phyloP scores from a whole-genome alignment of 2,797 vertebrate genomes.

The Simalia tracyae region DNA sequence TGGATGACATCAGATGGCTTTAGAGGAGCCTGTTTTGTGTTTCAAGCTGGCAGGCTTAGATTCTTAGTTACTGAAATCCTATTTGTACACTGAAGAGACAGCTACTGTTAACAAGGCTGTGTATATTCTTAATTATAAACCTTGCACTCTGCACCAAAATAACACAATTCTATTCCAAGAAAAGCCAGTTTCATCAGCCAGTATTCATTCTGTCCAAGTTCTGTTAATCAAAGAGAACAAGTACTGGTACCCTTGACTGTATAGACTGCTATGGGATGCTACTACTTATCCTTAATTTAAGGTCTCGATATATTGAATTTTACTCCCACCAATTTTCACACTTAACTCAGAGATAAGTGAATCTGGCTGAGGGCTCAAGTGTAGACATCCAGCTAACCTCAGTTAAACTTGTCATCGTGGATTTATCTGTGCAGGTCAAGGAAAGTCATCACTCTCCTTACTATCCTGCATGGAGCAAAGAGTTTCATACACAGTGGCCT shows the following conservation, averaged over 20 bases:
- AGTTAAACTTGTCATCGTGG: not conserved
- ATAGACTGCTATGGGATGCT: too few species aligned
- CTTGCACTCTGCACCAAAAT: not conserved
- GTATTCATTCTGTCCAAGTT: not conserved
- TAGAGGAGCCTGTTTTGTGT: not conserved
- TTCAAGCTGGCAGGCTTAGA: not conserved
- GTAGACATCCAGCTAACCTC: not conserved
- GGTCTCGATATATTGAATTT: not conserved
- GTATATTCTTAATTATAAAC: not conserved
- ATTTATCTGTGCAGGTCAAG: not conserved
- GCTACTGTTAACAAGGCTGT: not conserved
- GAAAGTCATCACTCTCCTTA: not conserved
- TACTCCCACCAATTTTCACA: not conserved
- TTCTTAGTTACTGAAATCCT: not conserved
- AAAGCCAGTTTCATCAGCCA: not conserved
- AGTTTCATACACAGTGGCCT: not conserved
- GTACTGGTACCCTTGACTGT: not conserved
- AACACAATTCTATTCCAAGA: not conserved
- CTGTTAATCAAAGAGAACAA: not conserved
- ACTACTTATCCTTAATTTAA: not conserved
- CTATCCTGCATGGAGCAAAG: not conserved
- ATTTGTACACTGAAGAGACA: not conserved
- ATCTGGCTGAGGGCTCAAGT: not conserved
- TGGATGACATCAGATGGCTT: not conserved
- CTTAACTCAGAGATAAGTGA: not conserved